These are phyloP conservation scores for Halichoerus grypus DNA, from an alignment of 2,113 vertebrate genomes.

Conservation along the genomic window DNA sequence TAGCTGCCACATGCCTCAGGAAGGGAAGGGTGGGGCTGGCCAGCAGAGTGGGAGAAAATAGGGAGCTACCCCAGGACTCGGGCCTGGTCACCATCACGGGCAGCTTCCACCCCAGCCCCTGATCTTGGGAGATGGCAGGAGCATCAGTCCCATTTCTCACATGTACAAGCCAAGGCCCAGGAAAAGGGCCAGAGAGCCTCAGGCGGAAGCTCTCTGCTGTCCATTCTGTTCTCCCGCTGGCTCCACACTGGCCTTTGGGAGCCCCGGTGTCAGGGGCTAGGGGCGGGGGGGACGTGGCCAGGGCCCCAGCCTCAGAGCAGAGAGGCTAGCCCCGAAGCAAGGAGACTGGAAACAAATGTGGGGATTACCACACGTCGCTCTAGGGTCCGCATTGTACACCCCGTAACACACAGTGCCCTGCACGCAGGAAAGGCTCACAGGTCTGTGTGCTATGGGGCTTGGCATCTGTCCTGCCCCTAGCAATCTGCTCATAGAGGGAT, in stretches of 20 bases:
- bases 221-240: background rate
- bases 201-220: rapidly evolving
- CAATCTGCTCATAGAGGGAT: background rate
- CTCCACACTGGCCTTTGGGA: background rate
- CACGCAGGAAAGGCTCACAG: rapidly evolving
- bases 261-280: background rate
- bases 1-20: background rate
- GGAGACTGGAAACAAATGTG: background rate
- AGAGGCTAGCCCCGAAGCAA: background rate
- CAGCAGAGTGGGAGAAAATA: background rate
- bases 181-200: background rate
- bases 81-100: background rate
- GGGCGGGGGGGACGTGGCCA: rapidly evolving
- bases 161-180: background rate
- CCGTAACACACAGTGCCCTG: background rate
- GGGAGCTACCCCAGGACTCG: background rate
- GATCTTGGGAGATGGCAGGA: background rate
- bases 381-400: rapidly evolving
- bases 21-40: background rate
- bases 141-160: background rate
- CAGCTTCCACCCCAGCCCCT: background rate
- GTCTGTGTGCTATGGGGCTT: background rate
- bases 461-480: background rate
- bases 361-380: rapidly evolving
- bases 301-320: background rate